A percentile compares a stretch with the other conserved stretches of the same genome.
phyloP scores from a whole-genome alignment of 1,140 invertebrate species.

The Parapsyche elsis region DNA sequence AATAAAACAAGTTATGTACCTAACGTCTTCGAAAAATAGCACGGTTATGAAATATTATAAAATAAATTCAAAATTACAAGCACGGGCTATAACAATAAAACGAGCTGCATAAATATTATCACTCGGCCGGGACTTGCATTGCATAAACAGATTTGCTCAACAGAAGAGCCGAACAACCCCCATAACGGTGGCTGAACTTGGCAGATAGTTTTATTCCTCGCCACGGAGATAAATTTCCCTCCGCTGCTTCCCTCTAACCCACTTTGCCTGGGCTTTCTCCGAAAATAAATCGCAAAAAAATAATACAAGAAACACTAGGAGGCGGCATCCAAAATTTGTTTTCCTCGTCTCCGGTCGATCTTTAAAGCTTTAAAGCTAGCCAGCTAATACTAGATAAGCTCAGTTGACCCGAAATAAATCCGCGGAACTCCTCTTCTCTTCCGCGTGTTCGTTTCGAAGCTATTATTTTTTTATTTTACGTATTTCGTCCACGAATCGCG shows the following conservation, averaged over 20 bases:
- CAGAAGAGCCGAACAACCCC: background rate
- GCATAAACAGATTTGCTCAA: slow-evolving; percentile 22
- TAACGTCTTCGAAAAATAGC: too few species aligned
- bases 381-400: slow-evolving; percentile 48
- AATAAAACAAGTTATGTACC: too few species aligned
- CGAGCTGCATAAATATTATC: slow-evolving; percentile 12
- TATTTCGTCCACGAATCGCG: slow-evolving; percentile 14
- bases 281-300: background rate
- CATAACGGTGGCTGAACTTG: slow-evolving; percentile 28
- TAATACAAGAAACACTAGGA: background rate
- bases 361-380: slow-evolving; percentile 33
- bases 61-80: slow-evolving; percentile 18
- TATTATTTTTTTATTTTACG: slow-evolving; percentile 38
- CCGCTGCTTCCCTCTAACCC: background rate
- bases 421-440: slow-evolving; percentile 12
- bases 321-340: slow-evolving; percentile 12
- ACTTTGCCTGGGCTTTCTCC: background rate
- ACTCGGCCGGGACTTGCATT: background rate
- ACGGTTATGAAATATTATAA: background rate
- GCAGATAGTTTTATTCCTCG: slow-evolving; percentile 29
- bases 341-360: slow-evolving; percentile 4
- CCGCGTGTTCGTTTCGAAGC: background rate
- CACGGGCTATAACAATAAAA: slow-evolving; percentile 15
- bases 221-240: slow-evolving; percentile 24
- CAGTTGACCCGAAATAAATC: slow-evolving; percentile 51